phyloP scores from a whole-genome alignment of 2,888 invertebrate species.

The Pterostichus madidus region DNA sequence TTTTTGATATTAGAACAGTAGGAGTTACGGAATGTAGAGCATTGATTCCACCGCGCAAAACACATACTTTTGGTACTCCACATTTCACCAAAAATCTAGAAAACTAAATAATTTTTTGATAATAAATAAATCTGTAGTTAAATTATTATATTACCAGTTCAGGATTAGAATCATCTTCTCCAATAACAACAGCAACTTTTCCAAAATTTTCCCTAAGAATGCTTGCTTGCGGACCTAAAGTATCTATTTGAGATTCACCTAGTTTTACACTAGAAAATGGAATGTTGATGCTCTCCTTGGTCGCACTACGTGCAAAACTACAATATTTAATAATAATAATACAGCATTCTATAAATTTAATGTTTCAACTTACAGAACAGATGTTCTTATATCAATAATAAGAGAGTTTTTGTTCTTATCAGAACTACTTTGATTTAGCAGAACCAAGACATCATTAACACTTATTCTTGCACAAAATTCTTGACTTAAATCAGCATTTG shows the following conservation, averaged over 20 bases:
- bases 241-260: constrained; percentile 84
- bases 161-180: constrained; percentile 88
- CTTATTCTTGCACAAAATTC: constrained; percentile 92
- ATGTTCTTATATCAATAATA: constrained; percentile 83
- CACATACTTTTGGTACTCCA: constrained; percentile 88
- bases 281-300: constrained; percentile 92
- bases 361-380: constrained; percentile 39
- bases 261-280: constrained; percentile 90
- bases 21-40: constrained; percentile 85
- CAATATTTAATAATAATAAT: constrained; percentile 49
- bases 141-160: constrained; percentile 80
- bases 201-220: constrained; percentile 82
- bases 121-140: constrained; percentile 47
- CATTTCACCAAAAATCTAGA: constrained; percentile 91
- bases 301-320: constrained; percentile 88
- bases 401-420: constrained; percentile 77
- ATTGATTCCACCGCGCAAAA: constrained; percentile 92
- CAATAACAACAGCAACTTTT: constrained; percentile 88
- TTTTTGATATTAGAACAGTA: constrained; percentile 76
- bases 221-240: constrained; percentile 83
- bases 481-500: constrained; percentile 83
- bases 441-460: constrained; percentile 87
- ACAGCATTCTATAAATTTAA: constrained; percentile 3
- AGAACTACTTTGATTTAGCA: constrained; percentile 78
- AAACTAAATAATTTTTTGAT: constrained; percentile 82